Conservation (phyloP, 2,113 vertebrate species). For the Heterotilapia buettikoferi region DNA sequence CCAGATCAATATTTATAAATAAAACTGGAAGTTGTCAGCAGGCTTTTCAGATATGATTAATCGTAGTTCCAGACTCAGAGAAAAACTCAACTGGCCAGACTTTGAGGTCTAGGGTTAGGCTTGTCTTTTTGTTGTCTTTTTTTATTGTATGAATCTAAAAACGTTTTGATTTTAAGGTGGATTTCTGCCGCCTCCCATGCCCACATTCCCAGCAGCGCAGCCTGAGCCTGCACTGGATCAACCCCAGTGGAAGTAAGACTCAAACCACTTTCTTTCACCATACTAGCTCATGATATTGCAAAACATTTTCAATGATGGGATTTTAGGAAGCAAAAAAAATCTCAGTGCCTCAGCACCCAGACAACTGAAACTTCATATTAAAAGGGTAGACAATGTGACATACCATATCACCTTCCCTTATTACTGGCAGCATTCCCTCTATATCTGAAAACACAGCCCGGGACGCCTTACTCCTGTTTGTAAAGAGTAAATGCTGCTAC, state of each 20-base stretch:
- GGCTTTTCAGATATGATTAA: background rate
- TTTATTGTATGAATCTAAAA: background rate
- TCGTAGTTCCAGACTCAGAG: background rate
- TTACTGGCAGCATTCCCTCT: slow-evolving; percentile 46
- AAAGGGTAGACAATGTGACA: background rate
- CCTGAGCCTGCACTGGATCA: slow-evolving; percentile 35
- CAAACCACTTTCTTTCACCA: background rate
- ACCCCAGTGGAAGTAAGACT: slow-evolving; percentile 64
- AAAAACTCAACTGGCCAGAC: background rate
- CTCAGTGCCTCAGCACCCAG: background rate
- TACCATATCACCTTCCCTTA: background rate
- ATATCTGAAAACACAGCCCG: slow-evolving; percentile 56
- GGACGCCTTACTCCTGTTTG: slow-evolving; percentile 19
- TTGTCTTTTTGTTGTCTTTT: background rate
- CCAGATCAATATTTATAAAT: background rate
- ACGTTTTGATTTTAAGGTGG: slow-evolving; percentile 41
- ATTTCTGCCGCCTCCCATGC: slow-evolving; percentile 66
- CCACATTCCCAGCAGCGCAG: slow-evolving; percentile 40
- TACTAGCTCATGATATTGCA: background rate
- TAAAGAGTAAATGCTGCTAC: slow-evolving; percentile 57
- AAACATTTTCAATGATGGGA: background rate
- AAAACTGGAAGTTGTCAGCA: background rate
- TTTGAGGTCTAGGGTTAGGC: background rate
- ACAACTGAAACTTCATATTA: background rate
- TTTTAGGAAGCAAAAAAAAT: background rate